Evolutionary conservation across 2,888 invertebrate genomes (phyloP).

Genomic region (Allygus modestus): DNA sequence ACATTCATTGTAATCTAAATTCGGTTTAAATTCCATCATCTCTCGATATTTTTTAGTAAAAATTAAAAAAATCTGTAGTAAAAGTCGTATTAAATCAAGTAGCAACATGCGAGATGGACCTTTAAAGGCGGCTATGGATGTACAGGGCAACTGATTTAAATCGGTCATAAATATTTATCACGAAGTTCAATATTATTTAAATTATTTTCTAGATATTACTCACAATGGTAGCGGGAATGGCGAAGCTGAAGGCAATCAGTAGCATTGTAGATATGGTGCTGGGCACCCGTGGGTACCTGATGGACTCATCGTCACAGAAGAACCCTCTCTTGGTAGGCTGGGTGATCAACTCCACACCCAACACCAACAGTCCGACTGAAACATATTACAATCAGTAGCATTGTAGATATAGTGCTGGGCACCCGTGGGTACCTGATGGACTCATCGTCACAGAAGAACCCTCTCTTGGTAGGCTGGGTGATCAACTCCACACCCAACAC

Average conservation of each 20-base stretch:
- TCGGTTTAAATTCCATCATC: too few species aligned
- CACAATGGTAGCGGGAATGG: conserved; percentile 85
- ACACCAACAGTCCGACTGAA: conserved; percentile 87
- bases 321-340: conserved; percentile 91
- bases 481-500: conserved; percentile 86
- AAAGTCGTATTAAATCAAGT: too few species aligned
- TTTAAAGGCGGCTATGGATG: too few species aligned
- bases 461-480: conserved; percentile 88
- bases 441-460: conserved; percentile 98
- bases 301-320: conserved; percentile 96
- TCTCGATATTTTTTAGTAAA: too few species aligned
- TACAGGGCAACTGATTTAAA: too few species aligned
- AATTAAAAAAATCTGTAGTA: too few species aligned
- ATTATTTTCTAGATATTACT: too few species aligned
- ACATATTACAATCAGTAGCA: conserved; percentile 72
- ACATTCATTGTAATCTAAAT: too few species aligned
- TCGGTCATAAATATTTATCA: too few species aligned
- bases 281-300: conserved; percentile 90
- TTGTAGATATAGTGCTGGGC: too few species aligned
- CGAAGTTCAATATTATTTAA: too few species aligned
- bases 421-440: conserved; percentile 89
- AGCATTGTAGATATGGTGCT: conserved; percentile 89
- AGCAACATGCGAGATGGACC: too few species aligned
- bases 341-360: conserved; percentile 86
- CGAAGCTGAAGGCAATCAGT: conserved; percentile 87